Evolutionary conservation across 1,140 invertebrate genomes (phyloP).

Genomic region (Mycetomoellerius zeteki): DNA sequence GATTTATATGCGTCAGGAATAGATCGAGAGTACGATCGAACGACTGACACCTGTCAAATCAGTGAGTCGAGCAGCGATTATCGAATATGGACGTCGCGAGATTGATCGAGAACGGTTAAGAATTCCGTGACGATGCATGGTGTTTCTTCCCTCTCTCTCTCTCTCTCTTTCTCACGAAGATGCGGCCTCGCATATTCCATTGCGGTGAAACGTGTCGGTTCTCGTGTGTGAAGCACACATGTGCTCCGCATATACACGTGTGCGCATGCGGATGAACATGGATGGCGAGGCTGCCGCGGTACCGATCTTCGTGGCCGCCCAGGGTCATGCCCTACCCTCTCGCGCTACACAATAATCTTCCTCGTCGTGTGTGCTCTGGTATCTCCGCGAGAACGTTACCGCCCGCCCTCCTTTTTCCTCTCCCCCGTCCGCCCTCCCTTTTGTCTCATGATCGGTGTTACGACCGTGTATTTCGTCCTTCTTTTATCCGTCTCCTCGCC

Average conservation of each 20-base stretch:
- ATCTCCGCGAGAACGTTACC: slow-evolving; percentile 71
- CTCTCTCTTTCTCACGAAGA: slow-evolving; percentile 57
- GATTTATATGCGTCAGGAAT: background rate
- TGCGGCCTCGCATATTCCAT: slow-evolving; percentile 33
- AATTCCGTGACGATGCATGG: slow-evolving; percentile 85
- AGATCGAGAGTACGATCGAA: slow-evolving; percentile 22
- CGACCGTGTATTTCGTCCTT: slow-evolving; percentile 52
- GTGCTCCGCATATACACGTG: slow-evolving; percentile 36
- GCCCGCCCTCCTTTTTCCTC: slow-evolving; percentile 38
- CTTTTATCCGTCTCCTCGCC: slow-evolving; percentile 54
- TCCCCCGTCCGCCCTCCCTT: slow-evolving; percentile 29
- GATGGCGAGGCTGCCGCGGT: slow-evolving; percentile 64
- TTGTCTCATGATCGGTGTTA: slow-evolving; percentile 70
- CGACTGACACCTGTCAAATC: slow-evolving; percentile 55
- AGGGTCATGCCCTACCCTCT: slow-evolving; percentile 86
- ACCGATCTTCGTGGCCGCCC: slow-evolving; percentile 82
- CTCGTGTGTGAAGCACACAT: slow-evolving; percentile 33
- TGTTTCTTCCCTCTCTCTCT: slow-evolving; percentile 71
- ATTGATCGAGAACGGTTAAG: slow-evolving; percentile 85
- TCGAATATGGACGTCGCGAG: slow-evolving; percentile 2
- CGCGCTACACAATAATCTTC: slow-evolving; percentile 82
- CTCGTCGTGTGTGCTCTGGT: slow-evolving; percentile 80
- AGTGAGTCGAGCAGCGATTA: slow-evolving; percentile 11
- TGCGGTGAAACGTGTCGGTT: slow-evolving; percentile 21
- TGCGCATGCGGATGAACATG: slow-evolving; percentile 53